phyloP scores from a whole-genome alignment of 2,797 vertebrate genomes.

The Sebastes paucispinis region DNA sequence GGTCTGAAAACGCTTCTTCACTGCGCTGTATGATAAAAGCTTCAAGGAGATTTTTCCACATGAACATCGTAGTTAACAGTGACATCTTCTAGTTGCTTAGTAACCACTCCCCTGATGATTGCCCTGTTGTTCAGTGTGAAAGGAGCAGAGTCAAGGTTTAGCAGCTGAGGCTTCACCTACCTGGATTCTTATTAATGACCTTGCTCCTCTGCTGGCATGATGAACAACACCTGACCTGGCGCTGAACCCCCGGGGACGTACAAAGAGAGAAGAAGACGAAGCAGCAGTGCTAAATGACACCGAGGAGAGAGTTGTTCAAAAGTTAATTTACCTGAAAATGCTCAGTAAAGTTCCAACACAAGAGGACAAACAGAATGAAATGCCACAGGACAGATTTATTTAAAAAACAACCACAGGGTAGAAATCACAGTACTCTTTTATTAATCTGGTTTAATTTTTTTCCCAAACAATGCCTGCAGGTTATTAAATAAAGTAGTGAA shows the following conservation, averaged over 20 bases:
- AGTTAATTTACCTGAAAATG: background rate
- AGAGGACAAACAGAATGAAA: background rate
- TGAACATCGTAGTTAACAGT: background rate
- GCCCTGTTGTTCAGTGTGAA: slow-evolving; percentile 1
- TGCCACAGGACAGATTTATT: background rate
- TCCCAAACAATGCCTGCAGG: background rate
- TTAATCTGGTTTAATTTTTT: background rate
- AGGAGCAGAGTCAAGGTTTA: slow-evolving; percentile 23
- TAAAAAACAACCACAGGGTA: background rate
- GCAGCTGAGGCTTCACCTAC: background rate
- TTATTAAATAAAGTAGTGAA: background rate
- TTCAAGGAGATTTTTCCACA: background rate
- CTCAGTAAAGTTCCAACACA: background rate
- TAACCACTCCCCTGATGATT: slow-evolving; percentile 1
- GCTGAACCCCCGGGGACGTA: background rate
- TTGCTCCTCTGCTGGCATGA: background rate
- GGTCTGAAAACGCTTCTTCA: background rate
- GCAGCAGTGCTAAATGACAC: background rate
- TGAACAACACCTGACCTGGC: background rate
- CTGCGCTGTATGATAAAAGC: background rate
- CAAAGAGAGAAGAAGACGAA: background rate
- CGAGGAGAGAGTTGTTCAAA: background rate
- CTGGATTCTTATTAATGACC: slow-evolving; percentile 19
- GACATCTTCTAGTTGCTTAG: slow-evolving; percentile 20
- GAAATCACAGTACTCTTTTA: background rate